Conservation (phyloP, 2,113 vertebrate species). For the Embiotoca jacksoni region DNA sequence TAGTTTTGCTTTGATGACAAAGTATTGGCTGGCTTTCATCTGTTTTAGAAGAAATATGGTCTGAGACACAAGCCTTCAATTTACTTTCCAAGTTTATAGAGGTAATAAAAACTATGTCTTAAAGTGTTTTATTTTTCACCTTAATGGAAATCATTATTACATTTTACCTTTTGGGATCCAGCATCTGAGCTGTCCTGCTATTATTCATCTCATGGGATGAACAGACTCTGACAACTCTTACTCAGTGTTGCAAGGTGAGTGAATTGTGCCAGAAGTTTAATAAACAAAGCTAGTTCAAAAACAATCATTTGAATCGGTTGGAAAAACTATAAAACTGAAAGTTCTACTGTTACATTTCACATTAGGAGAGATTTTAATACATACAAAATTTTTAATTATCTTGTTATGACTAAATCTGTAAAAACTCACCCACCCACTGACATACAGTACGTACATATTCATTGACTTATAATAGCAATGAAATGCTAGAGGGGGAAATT, state of each 20-base stretch:
- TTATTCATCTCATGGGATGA: conserved; percentile 43
- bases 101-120: conserved; percentile 56
- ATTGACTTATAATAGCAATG: conserved; percentile 14
- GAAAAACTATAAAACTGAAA: conserved; percentile 12
- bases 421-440: conserved; percentile 22
- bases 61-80: conserved; percentile 37
- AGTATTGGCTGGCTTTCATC: conserved; percentile 62
- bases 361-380: conserved; percentile 10
- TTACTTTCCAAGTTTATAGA: conserved; percentile 55
- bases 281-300: conserved; percentile 28
- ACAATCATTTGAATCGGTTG: conserved; percentile 36
- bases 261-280: conserved; percentile 47
- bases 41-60: conserved; percentile 49
- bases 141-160: conserved; percentile 66
- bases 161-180: conserved; percentile 58
- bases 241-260: conserved; percentile 33
- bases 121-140: conserved; percentile 50
- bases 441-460: neutral
- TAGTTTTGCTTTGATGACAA: conserved; percentile 69
- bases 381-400: conserved; percentile 23
- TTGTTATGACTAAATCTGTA: conserved; percentile 32
- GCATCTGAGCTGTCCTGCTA: conserved; percentile 24
- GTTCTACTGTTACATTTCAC: conserved; percentile 26
- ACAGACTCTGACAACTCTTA: conserved; percentile 48
- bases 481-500: conserved; percentile 43